Percentiles rank a stretch among this genome's conserved stretches.
Evolutionary conservation across 2,797 vertebrate genomes (phyloP).

Genomic region (Epinephelus malabaricus): DNA sequence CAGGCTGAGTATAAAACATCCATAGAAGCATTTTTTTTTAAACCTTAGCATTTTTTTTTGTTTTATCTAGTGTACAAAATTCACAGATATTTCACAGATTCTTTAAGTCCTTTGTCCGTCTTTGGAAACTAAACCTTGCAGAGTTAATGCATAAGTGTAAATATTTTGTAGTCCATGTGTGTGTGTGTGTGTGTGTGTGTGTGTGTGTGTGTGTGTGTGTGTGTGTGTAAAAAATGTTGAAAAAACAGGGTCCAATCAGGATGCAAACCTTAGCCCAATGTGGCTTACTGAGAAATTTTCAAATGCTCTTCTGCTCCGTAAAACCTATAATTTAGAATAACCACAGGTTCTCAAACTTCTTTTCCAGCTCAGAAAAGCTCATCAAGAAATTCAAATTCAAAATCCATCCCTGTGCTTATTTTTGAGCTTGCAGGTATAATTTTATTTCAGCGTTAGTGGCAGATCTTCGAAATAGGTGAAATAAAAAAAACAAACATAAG

Average conservation of each 20-base stretch:
- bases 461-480: no score
- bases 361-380: no score
- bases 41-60: conserved; percentile 64
- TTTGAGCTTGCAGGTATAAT: no score
- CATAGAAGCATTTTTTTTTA: conserved; percentile 74
- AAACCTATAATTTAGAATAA: background rate
- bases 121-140: conserved; percentile 78
- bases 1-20: conserved; percentile 86
- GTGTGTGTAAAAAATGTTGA: conserved; percentile 33
- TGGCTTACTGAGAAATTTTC: conserved; percentile 46
- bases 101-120: conserved; percentile 73
- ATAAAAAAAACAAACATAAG: no score
- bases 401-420: no score
- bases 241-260: conserved; percentile 35
- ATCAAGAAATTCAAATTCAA: no score
- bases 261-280: conserved; percentile 50
- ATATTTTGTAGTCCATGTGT: background rate
- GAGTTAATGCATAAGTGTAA: conserved; percentile 52
- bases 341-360: no score
- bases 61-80: conserved; percentile 86
- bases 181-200: no score
- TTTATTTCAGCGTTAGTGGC: no score
- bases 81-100: conserved; percentile 87
- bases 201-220: background rate
- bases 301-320: conserved; percentile 81